Evolutionary conservation across 2,113 vertebrate genomes (phyloP), one percentile per base, ranked within the genome.

Genomic region (Lophotis ruficrista): DNA sequence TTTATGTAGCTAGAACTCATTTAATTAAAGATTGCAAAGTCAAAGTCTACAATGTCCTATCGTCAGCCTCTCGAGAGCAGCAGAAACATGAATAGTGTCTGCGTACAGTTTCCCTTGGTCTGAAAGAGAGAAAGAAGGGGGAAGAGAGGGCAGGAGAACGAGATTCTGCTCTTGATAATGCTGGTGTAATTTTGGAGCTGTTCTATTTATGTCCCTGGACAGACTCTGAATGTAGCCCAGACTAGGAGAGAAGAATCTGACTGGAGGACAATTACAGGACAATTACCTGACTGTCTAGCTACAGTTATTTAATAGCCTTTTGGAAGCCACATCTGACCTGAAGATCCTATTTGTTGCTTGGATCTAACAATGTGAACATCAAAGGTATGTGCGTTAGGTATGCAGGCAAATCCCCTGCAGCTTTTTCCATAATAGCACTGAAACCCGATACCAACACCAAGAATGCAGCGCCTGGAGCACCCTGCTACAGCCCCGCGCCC

Each of bases 391-490:
- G 69, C 83, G 90, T 86, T 90, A 94, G 93, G 96, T 92, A 92
- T 96, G 95, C 83, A 94, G 4, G 10, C 92, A 97, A 97, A 97
- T 93, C 94, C 91, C 83, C 93, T 72, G 87, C 87, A 96, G 95
- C 86, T 97, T 96, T 95, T 94, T 94, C 93, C 94, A 70, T 94
- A 95, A 96, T 80, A 87, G 82, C 65, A 85, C 80, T 95, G 98
- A 97, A 98, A 98, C 85, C 64, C 7, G 89, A 98, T 25, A 84
- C 90, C 69, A 68, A 73, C 41, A 84, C 82, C 90, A 97, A 97
- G 97, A 98, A 98, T 95, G 97, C 84, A 60, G 72, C 0, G 86
- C 95, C 98, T 76, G 66, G 68, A 96, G 96, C 91, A 87, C 93
- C 96, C 86, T 73, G 20, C 72, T 68, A 90, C 83, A 93, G 56